Conservation (phyloP, 2,888 invertebrate genomes). For the Aporophyla nigra region DNA sequence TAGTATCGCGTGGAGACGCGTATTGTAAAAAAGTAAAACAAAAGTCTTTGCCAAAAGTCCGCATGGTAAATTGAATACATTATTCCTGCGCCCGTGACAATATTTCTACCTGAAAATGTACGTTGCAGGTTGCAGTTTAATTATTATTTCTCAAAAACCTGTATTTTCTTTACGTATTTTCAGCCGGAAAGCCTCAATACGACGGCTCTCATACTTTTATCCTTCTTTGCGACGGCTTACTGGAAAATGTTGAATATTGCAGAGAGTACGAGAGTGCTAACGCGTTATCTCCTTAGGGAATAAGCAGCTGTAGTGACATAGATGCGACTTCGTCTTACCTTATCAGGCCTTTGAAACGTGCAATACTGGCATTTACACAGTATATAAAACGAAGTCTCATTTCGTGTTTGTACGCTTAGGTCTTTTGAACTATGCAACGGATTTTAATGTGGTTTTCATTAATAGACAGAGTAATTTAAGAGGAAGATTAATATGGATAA, state of each 20-base stretch:
- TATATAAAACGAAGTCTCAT: too few species aligned
- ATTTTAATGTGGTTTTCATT: too few species aligned
- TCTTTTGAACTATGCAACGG: too few species aligned
- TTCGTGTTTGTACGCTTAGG: too few species aligned
- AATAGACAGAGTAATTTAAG: too few species aligned
- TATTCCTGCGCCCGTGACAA: constrained; percentile 9
- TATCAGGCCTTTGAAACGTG: constrained; percentile 23
- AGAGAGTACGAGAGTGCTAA: constrained; percentile 49
- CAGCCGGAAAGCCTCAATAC: constrained; percentile 21
- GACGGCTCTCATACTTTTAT: constrained; percentile 37
- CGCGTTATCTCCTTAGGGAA: constrained; percentile 57
- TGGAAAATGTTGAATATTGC: constrained; percentile 61
- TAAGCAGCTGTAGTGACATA: constrained; percentile 44
- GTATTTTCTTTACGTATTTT: constrained; percentile 25
- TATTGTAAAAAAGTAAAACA: constrained; percentile 43
- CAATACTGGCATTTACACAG: too few species aligned
- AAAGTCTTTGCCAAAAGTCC: constrained; percentile 31
- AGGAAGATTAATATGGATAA: too few species aligned
- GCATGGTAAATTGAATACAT: constrained; percentile 40
- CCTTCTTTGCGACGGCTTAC: constrained; percentile 46
- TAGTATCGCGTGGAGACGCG: constrained; percentile 36
- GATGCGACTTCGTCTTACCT: constrained; percentile 28
- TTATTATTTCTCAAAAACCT: constrained; percentile 28
- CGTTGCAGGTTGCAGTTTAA: constrained; percentile 29
- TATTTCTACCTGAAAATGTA: constrained; percentile 12